These are phyloP conservation scores for Cathartes aura DNA, from an alignment of 2,113 vertebrate genomes.

Conservation along the genomic window DNA sequence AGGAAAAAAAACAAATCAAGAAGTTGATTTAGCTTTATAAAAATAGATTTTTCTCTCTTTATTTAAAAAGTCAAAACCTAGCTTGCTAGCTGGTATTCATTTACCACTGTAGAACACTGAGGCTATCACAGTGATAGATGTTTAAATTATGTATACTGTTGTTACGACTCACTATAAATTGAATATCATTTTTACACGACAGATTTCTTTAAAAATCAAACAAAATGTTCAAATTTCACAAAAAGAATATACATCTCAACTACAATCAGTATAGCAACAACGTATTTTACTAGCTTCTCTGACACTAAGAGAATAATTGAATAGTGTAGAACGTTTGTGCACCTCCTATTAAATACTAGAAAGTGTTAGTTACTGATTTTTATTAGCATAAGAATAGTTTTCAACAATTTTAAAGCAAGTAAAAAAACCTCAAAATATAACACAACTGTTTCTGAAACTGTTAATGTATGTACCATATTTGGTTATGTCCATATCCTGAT, in stretches of 20 bases:
- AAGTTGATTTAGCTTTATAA: not conserved
- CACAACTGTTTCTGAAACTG: not conserved
- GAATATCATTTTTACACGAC: not conserved
- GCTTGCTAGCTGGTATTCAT: not conserved
- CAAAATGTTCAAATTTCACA: not conserved
- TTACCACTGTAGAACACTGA: not conserved
- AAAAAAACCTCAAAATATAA: not conserved
- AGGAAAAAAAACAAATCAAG: not conserved
- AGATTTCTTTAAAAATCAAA: not conserved
- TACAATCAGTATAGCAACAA: not conserved
- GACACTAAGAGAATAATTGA: not conserved
- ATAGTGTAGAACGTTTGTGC: not conserved
- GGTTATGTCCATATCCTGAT: not conserved
- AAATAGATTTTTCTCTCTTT: not conserved
- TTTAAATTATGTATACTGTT: not conserved
- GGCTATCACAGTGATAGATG: not conserved
- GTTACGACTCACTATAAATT: not conserved
- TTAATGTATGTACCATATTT: not conserved
- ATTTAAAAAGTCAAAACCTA: not conserved
- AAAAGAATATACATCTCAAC: not conserved
- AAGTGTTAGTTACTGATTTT: not conserved
- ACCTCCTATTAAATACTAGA: not conserved
- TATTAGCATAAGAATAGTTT: not conserved
- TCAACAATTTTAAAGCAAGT: not conserved
- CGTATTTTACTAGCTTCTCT: not conserved